phyloP scores from a whole-genome alignment of 2,113 vertebrate species.

The Microtus montanus region DNA sequence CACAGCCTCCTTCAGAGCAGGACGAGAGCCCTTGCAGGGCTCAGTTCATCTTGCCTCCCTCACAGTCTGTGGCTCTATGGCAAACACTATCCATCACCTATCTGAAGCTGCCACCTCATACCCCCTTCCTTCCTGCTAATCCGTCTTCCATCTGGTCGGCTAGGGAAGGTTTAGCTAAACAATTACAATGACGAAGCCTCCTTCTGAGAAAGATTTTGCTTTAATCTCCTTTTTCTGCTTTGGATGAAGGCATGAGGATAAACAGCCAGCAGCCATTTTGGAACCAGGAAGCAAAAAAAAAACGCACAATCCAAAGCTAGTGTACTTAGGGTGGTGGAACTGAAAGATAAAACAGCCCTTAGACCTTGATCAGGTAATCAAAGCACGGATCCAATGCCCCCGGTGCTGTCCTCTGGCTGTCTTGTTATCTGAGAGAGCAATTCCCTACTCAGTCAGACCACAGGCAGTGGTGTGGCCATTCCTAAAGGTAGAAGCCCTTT shows the following conservation, averaged over 20 bases:
- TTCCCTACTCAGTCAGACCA: not conserved
- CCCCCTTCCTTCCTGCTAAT: not conserved
- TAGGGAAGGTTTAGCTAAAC: not conserved
- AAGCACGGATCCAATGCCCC: not conserved
- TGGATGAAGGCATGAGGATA: not conserved
- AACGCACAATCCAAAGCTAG: not conserved
- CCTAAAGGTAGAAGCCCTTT: not conserved
- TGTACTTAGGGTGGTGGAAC: not conserved
- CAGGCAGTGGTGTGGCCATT: not conserved
- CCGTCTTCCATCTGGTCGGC: not conserved
- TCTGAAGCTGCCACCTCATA: not conserved
- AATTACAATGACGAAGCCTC: not conserved
- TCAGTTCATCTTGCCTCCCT: not conserved
- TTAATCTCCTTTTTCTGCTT: not conserved
- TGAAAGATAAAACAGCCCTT: constrained; percentile 14
- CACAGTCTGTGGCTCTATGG: not conserved
- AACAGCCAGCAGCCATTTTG: not conserved
- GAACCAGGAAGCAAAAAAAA: constrained; percentile 3
- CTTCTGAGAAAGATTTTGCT: not conserved
- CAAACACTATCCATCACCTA: not conserved
- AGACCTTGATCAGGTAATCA: not conserved
- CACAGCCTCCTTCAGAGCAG: not conserved
- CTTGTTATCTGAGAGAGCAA: not conserved
- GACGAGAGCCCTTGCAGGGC: not conserved
- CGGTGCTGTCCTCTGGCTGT: not conserved